Conservation (phyloP, 2,888 invertebrate species). For the Electrophaes corylata region DNA sequence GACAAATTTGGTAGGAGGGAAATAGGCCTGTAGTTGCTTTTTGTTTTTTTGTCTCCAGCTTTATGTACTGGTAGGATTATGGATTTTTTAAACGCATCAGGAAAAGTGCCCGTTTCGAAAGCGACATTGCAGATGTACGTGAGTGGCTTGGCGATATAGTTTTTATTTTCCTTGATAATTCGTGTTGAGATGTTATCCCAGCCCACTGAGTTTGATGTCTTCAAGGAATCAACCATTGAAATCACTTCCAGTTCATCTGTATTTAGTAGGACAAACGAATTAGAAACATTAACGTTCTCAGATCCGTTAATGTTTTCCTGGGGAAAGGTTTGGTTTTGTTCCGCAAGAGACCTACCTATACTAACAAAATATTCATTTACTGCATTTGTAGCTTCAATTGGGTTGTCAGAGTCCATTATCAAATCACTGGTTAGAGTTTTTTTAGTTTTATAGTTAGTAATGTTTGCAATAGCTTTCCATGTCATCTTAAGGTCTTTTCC, state of each 20-base stretch:
- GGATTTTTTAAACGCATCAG: too few species aligned
- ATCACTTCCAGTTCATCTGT: neutral
- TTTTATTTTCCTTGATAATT: neutral
- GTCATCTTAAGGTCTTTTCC: neutral
- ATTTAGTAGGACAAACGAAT: neutral
- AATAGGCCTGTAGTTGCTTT: neutral
- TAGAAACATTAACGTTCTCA: neutral
- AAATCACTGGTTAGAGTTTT: neutral
- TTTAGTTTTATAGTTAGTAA: neutral
- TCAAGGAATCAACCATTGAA: neutral
- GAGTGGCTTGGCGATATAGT: neutral
- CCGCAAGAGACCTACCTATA: neutral
- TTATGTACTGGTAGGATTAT: too few species aligned
- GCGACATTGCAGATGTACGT: too few species aligned
- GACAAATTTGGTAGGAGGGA: neutral
- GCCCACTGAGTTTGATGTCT: neutral
- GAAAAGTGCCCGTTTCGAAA: too few species aligned
- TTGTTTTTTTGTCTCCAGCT: neutral
- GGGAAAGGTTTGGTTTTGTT: neutral
- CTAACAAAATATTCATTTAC: neutral
- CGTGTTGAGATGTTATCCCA: neutral
- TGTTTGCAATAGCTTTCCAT: neutral
- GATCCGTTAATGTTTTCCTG: neutral
- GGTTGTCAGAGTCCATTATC: neutral
- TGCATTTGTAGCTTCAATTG: neutral